Base-by-base conservation (phyloP, 2,113 vertebrate species). In the Labeo catla region DNA sequence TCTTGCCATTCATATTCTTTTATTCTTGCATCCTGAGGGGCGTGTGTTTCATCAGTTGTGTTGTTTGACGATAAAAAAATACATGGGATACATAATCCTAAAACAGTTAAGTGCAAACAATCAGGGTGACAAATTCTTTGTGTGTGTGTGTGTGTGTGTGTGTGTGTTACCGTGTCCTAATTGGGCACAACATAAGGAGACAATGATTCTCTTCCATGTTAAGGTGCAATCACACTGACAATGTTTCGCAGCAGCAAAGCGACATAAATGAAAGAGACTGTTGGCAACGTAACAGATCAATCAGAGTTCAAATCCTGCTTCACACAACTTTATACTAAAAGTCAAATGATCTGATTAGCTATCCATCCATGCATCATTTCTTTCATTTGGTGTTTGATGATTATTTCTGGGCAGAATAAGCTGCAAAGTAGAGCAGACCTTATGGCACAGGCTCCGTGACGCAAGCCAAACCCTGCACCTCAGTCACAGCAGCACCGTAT, bases 11-110 rank as follows among this genome's bases (percentile, higher is more conserved):
- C 9, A 12, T 80, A 1, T 9, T 59, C 16, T 57, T 23, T 23
- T 80, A 61, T 63, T 65, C n/a, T 47, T 81, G 39, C 6, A 49
- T 81, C 12, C n/a, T 68, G 28, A 82, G 47, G 16, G 36, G 43
- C 57, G 12, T 10, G 12, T 10, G 36, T 81, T 47, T 47, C 3
- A 49, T 39, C 15, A 34, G 16, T 11, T 16, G 43, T 49, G 9
- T 63, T 19, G 13, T 68, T 49, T 19, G 23, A 45, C 2, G 15
- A 9, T 49, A 21, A 59, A 59, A 59, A 49, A 45, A 49, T 11
- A 63, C 12, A 47, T 66, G 21, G 16, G 54, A 61, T 63, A 45
- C 76, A 63, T 43, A 45, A 80, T 63, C 57, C 39, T 45, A 15
- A 45, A 43, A 43, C 57, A 3, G 34, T 12, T 59, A 43, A 63